A percentile compares a stretch with the other conserved stretches of the same genome.
Evolutionary conservation across 1,140 invertebrate species (phyloP).

Genomic region (Drosophila lacteicornis): DNA sequence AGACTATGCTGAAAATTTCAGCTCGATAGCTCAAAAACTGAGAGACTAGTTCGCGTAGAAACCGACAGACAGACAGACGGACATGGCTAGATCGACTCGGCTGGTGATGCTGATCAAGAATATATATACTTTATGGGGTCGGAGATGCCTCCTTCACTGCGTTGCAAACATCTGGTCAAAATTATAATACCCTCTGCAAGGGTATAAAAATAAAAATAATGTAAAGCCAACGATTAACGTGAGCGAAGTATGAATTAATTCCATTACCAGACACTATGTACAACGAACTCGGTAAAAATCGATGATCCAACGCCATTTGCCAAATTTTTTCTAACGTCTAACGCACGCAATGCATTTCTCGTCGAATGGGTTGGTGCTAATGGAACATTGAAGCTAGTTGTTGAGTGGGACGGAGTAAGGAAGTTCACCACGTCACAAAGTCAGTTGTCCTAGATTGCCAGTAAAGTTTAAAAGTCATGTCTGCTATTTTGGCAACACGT

Average conservation of each 20-base stretch:
- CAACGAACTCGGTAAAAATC: conserved; percentile 37
- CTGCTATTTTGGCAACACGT: conserved; percentile 47
- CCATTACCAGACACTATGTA: conserved; percentile 39
- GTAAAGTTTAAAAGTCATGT: conserved; percentile 68
- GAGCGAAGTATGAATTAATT: conserved; percentile 47
- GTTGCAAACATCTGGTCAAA: too few species aligned
- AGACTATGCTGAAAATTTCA: too few species aligned
- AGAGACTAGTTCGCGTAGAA: too few species aligned
- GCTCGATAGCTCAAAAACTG: too few species aligned
- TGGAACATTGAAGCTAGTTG: conserved; percentile 24
- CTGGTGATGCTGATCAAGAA: too few species aligned
- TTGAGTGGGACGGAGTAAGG: conserved; percentile 13
- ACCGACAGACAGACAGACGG: too few species aligned
- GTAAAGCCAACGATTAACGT: conserved; percentile 29
- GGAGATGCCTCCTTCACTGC: too few species aligned
- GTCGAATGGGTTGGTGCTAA: conserved; percentile 29
- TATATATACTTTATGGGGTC: too few species aligned
- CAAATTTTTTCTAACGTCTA: conserved; percentile 48
- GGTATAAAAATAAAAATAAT: too few species aligned
- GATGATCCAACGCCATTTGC: conserved; percentile 31
- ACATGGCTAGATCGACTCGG: too few species aligned
- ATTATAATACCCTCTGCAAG: too few species aligned
- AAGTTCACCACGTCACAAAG: conserved; percentile 36
- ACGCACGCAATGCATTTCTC: conserved; percentile 47
- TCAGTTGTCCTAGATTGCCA: conserved; percentile 26